Conservation (phyloP, 2,797 vertebrate species). For the Hafferia zeledoni region DNA sequence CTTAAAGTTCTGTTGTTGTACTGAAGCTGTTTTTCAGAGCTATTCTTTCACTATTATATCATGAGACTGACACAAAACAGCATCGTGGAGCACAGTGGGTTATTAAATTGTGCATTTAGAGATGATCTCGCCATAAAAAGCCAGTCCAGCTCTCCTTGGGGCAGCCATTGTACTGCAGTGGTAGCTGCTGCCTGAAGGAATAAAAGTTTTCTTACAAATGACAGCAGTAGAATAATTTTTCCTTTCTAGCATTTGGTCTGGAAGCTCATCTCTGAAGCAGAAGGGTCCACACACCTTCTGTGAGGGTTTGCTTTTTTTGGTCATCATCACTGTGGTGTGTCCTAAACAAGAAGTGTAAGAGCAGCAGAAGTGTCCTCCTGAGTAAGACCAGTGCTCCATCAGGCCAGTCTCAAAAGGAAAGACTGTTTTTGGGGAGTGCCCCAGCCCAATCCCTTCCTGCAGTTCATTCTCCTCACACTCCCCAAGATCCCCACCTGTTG, state of each 20-base stretch:
- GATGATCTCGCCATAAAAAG: background rate
- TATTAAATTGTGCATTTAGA: background rate
- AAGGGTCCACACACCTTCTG: background rate
- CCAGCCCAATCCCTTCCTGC: background rate
- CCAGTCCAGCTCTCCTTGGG: background rate
- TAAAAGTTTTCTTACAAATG: background rate
- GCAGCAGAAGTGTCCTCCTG: background rate
- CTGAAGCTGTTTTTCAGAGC: background rate
- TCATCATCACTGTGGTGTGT: background rate
- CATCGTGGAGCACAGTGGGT: background rate
- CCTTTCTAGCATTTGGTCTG: background rate
- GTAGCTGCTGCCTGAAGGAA: background rate
- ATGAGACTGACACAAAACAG: background rate
- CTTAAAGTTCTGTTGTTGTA: background rate
- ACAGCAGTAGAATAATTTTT: background rate
- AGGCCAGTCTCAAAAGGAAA: background rate
- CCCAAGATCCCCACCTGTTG: background rate
- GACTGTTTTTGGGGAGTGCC: background rate
- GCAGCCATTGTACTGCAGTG: background rate
- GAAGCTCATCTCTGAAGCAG: background rate
- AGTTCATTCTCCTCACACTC: background rate
- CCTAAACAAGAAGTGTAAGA: background rate
- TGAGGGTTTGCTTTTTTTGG: background rate
- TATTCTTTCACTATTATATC: background rate
- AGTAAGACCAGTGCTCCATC: background rate